Percentiles rank a stretch among this genome's conserved stretches.
Evolutionary conservation across 2,888 invertebrate species (phyloP).

Genomic region (Athrips mouffetella): DNA sequence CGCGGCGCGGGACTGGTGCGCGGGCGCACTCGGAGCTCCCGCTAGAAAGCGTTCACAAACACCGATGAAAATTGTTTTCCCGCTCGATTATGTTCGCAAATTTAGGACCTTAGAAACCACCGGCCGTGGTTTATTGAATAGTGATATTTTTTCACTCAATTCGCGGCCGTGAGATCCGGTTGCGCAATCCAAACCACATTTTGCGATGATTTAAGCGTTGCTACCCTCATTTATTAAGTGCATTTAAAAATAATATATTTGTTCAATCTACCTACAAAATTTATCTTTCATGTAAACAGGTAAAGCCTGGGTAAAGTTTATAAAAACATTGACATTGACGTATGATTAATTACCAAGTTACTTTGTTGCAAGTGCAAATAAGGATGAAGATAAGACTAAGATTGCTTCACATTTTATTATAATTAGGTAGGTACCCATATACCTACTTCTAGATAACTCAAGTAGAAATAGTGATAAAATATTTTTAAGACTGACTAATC

Average conservation of each 20-base stretch:
- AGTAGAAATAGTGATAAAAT: too few relatives aligned
- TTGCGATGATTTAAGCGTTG: slow-evolving; percentile 12
- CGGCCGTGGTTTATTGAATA: slow-evolving; percentile 52
- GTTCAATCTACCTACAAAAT: background rate
- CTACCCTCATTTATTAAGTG: slow-evolving; percentile 14
- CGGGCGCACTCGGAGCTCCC: slow-evolving; percentile 24
- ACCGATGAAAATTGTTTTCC: slow-evolving; percentile 47
- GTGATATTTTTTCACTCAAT: slow-evolving; percentile 40
- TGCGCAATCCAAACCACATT: slow-evolving; percentile 41
- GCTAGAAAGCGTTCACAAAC: slow-evolving; percentile 62
- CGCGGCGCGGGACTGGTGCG: slow-evolving; percentile 46
- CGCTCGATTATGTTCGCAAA: slow-evolving; percentile 53
- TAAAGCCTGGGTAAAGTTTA: too few relatives aligned
- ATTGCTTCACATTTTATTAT: too few relatives aligned
- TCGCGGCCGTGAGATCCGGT: slow-evolving; percentile 39
- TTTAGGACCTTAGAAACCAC: slow-evolving; percentile 56
- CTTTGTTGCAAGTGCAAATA: too few relatives aligned
- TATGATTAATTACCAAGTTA: too few relatives aligned
- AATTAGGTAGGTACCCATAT: too few relatives aligned
- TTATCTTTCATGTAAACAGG: too few relatives aligned
- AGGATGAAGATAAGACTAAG: too few relatives aligned
- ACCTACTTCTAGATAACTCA: too few relatives aligned
- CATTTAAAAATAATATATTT: background rate
- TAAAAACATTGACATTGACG: too few relatives aligned
- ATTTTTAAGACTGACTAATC: too few relatives aligned